Base-by-base conservation (phyloP, 2,113 vertebrate species). In the Gadus chalcogrammus region DNA sequence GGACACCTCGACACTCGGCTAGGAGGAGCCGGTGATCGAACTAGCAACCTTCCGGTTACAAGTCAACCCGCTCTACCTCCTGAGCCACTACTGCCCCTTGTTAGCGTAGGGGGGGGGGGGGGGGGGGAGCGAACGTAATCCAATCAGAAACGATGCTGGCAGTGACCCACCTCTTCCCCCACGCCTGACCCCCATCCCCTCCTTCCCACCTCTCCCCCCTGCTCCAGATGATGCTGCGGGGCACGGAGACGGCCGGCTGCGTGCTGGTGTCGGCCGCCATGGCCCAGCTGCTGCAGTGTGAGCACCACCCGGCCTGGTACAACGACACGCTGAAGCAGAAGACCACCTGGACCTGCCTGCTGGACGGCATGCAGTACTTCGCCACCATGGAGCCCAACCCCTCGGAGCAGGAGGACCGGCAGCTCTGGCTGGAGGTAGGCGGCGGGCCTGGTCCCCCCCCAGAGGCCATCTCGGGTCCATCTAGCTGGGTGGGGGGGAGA, bases 351-450 rank as follows among this genome's bases (percentile, higher is more conserved):
- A 98, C 96, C 0, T 99, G 97, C 82, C 88, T 96, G 64, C 84
- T 99, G 77, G 97, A 98, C 3, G 94, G 97, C 74, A 99, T 99
- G 97, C 97, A 99, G 88, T 99, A 99, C 84, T 99, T 99, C 2
- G 97, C 97, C 73, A 99, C 97, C 0, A 99, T 97, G 18, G 97
- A 99, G 82, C 95, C 94, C 61, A 90, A 91, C 69, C 95, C 95
- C 9, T 92, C 93, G 0, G 96, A 98, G 76, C 92, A 93, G 35
- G 97, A 98, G 76, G 94, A 95, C 3, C 87, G 94, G 67, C 96
- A 99, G 90, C 89, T 96, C 56, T 99, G 97, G 88, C 79, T 99
- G 96, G 0, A 98, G 96, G 84, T 99, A 35, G 31, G 31, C 31
- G 6, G 31, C 31, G 31, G 31, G 6, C 31, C 6, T 35, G 4